Percentiles rank a stretch among this genome's conserved stretches.
phyloP scores from a whole-genome alignment of 2,797 vertebrate species.

The Emys orbicularis region DNA sequence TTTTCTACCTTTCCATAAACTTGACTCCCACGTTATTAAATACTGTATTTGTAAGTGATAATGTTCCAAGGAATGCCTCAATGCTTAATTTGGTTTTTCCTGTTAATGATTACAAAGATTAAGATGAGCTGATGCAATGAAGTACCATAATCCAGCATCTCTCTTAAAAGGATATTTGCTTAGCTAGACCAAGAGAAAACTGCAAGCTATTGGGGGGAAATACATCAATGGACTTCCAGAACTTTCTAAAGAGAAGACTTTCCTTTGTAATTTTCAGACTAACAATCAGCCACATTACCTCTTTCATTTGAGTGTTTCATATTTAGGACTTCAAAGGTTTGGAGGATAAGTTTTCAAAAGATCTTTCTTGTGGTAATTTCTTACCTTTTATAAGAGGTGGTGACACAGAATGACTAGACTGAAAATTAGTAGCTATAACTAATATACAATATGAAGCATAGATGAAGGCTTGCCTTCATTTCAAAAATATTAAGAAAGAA shows the following conservation, averaged over 20 bases:
- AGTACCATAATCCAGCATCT: neutral
- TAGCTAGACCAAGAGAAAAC: neutral
- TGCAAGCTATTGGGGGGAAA: neutral
- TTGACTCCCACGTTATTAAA: too few species aligned
- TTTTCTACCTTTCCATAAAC: neutral
- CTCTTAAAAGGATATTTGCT: neutral
- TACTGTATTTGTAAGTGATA: neutral
- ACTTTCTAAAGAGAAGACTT: neutral
- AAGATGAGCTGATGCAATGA: neutral
- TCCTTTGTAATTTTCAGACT: neutral
- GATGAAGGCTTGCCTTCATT: neutral
- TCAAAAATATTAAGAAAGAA: neutral
- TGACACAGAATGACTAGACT: conserved; percentile 19
- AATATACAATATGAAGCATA: neutral
- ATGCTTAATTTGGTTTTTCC: neutral
- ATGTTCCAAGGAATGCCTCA: neutral
- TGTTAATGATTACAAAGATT: neutral
- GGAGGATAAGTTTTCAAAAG: conserved; percentile 15
- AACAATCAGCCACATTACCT: neutral
- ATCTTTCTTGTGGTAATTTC: neutral
- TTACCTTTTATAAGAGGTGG: neutral
- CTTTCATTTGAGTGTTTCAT: neutral
- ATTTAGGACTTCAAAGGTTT: neutral
- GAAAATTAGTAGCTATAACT: conserved; percentile 17
- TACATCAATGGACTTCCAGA: rapidly evolving